A percentile compares a stretch with the other conserved stretches of the same genome.
Conservation (phyloP, 2,888 invertebrate species). For the Caenorhabditis drosophilae region DNA sequence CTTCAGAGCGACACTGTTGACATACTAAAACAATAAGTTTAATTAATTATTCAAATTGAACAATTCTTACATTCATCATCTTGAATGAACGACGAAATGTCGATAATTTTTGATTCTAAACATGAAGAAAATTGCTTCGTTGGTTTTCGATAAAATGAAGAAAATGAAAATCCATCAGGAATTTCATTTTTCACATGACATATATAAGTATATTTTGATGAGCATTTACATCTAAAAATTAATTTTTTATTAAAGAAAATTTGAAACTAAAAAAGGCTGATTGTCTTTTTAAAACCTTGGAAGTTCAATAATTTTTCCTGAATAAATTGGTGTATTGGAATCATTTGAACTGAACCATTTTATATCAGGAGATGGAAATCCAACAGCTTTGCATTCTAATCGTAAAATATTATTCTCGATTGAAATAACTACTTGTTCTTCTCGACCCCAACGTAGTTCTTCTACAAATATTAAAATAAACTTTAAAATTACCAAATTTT, state of each 20-base stretch:
- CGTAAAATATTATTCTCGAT: conserved; percentile 39
- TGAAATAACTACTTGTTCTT: conserved; percentile 14
- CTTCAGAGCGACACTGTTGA: conserved; percentile 46
- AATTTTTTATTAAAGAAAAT: too few relatives aligned
- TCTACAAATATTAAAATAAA: conserved; percentile 10
- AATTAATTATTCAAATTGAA: background rate
- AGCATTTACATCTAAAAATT: conserved; percentile 33
- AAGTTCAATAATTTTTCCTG: conserved; percentile 34
- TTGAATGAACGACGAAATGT: conserved; percentile 42
- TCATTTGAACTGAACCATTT: conserved; percentile 64
- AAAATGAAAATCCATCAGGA: conserved; percentile 34
- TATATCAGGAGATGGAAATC: conserved; percentile 70
- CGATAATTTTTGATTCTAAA: conserved; percentile 53
- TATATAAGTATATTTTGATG: conserved; percentile 14
- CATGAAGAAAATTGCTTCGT: conserved; percentile 52
- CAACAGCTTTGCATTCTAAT: conserved; percentile 67
- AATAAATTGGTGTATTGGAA: conserved; percentile 30
- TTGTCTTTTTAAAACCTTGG: too few relatives aligned
- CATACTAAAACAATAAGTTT: conserved; percentile 45
- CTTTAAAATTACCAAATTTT: too few relatives aligned
- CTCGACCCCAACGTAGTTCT: conserved; percentile 17
- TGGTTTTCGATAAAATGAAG: conserved; percentile 34
- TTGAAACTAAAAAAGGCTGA: too few relatives aligned
- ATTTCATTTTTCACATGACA: conserved; percentile 41
- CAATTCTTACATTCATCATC: conserved; percentile 30